phyloP scores from a whole-genome alignment of 1,140 invertebrate genomes.

The Diploscapter pachys region DNA sequence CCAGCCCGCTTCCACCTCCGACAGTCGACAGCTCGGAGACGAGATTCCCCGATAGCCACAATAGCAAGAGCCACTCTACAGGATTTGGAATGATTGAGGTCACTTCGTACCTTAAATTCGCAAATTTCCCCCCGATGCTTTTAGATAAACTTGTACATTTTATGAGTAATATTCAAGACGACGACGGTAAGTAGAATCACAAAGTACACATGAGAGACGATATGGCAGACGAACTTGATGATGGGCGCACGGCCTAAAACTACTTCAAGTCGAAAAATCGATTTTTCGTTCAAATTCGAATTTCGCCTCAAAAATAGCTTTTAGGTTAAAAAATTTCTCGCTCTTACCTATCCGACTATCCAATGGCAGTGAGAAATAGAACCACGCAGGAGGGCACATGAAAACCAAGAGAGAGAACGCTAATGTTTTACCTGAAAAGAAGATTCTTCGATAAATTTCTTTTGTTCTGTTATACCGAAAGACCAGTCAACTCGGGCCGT shows the following conservation, averaged over 20 bases:
- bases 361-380: constrained; percentile 88
- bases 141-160: constrained; percentile 27
- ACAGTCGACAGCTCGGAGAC: constrained; percentile 94
- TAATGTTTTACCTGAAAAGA: constrained; percentile 71
- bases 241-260: constrained; percentile 69
- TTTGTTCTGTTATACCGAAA: constrained; percentile 65
- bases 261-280: constrained; percentile 1
- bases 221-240: constrained; percentile 98
- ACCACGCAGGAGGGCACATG: constrained; percentile 88
- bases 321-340: not conserved
- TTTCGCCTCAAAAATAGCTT: too few relatives aligned
- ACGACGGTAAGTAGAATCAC: constrained; percentile 79
- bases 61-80: constrained; percentile 92
- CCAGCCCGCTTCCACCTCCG: constrained; percentile 85
- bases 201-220: constrained; percentile 94
- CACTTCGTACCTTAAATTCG: constrained; percentile 60
- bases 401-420: constrained; percentile 84
- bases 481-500: constrained; percentile 90
- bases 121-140: not conserved
- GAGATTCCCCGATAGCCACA: constrained; percentile 90
- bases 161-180: constrained; percentile 56
- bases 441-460: not conserved
- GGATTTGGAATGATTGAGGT: constrained; percentile 72
- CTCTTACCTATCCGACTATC: constrained; percentile 81
- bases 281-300: constrained; percentile 16